These are phyloP conservation scores for Dendronephthya gigantea DNA, from an alignment of 64 coral and sea anemone species.

Conservation along the genomic window DNA sequence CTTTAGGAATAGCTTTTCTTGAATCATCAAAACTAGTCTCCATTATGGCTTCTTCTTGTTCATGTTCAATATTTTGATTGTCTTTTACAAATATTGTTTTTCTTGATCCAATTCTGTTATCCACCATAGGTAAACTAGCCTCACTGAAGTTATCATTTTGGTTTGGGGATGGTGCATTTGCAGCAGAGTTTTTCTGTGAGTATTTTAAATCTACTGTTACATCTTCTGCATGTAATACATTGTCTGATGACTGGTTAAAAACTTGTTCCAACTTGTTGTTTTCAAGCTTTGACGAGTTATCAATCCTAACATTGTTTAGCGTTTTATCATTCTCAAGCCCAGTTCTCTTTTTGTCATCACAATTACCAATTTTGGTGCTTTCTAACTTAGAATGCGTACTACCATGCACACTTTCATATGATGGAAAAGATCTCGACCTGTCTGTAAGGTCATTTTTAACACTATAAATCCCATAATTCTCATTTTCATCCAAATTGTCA, in stretches of 20 bases:
- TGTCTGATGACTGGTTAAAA: neutral
- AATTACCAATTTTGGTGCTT: neutral
- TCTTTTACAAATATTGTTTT: neutral
- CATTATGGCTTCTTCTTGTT: neutral
- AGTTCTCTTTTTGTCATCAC: neutral
- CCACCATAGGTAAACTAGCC: neutral
- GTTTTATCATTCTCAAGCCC: neutral
- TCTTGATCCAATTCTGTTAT: neutral
- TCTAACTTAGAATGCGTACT: neutral
- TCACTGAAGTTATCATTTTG: neutral
- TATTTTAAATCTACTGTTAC: neutral
- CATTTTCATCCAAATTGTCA: neutral
- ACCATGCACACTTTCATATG: neutral
- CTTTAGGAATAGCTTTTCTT: neutral
- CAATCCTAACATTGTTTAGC: too few species aligned
- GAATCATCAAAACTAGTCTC: neutral
- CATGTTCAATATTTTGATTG: neutral
- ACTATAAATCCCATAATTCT: neutral
- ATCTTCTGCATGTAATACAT: neutral
- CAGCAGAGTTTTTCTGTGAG: neutral
- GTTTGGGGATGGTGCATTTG: neutral
- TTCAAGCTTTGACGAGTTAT: too few species aligned
- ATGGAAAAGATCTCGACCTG: neutral
- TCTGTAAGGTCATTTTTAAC: neutral
- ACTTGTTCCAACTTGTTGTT: neutral